phyloP scores from a whole-genome alignment of 2,797 vertebrate species.

The Heteromormyrus szaboi region DNA sequence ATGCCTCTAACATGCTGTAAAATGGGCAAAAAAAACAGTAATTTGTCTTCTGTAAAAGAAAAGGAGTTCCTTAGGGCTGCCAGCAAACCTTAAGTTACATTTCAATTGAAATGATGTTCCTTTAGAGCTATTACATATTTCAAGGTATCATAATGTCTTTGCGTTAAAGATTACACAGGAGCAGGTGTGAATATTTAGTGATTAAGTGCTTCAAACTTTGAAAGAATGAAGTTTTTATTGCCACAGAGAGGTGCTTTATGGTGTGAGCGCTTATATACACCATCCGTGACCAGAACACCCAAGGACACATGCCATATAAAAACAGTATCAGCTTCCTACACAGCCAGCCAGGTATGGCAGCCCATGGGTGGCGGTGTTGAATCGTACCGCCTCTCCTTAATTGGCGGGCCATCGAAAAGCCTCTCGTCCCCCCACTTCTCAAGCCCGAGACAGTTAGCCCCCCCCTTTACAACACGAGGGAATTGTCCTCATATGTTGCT shows the following conservation, averaged over 20 bases:
- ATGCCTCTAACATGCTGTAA: neutral
- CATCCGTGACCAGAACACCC: neutral
- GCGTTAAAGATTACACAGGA: neutral
- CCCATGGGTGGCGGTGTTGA: neutral
- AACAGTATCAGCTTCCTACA: neutral
- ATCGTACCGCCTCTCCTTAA: constrained; percentile 6
- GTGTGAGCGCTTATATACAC: neutral
- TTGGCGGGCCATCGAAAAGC: neutral
- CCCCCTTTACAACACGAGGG: neutral
- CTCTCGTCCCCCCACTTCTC: neutral
- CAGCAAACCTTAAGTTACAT: neutral
- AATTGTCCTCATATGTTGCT: neutral
- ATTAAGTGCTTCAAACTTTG: neutral
- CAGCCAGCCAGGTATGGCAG: neutral
- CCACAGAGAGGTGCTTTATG: neutral
- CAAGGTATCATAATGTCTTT: neutral
- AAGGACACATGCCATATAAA: neutral
- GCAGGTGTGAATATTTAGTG: neutral
- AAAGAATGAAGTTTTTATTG: neutral
- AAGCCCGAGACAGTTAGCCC: neutral
- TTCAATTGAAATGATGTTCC: neutral
- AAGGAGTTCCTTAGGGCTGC: neutral
- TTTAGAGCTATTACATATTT: neutral
- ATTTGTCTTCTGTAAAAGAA: neutral
- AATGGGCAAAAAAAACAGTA: neutral